Percentiles rank a stretch among this genome's conserved stretches.
phyloP scores from a whole-genome alignment of 2,888 invertebrate genomes.

The Sinopyrophorus schimmeli region DNA sequence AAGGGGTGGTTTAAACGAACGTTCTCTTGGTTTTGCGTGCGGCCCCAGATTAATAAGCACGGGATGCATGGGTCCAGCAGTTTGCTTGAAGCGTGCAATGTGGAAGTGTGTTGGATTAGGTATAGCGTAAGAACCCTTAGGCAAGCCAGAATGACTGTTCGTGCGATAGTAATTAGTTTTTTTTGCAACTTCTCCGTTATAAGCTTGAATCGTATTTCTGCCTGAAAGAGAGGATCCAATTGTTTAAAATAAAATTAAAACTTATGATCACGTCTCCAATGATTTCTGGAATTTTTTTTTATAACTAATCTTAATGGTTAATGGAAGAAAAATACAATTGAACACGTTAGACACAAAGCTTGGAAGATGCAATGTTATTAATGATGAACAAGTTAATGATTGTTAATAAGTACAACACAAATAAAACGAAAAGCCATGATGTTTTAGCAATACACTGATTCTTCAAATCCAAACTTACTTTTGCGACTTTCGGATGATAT shows the following conservation, averaged over 20 bases:
- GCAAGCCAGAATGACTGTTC: conserved; percentile 50
- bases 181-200: conserved; percentile 10
- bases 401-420: no score
- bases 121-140: conserved; percentile 50
- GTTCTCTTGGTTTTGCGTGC: conserved; percentile 14
- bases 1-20: no score
- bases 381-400: no score
- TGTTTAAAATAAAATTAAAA: conserved; percentile 11
- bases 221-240: conserved; percentile 40
- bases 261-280: conserved; percentile 19
- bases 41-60: conserved; percentile 39
- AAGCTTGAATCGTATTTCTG: conserved; percentile 27
- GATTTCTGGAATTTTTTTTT: conserved; percentile 25
- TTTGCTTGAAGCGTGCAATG: conserved; percentile 45
- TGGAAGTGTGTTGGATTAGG: conserved; percentile 55
- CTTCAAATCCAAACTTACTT: no score
- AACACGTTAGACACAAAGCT: no score
- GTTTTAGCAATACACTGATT: no score
- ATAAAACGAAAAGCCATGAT: no score
- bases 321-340: no score
- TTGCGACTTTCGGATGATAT: conserved; percentile 32
- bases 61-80: conserved; percentile 44
- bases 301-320: no score
- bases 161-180: conserved; percentile 45
- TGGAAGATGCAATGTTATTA: no score